phyloP scores from a whole-genome alignment of 2,888 invertebrate genomes.

The Drosophila subquinaria region DNA sequence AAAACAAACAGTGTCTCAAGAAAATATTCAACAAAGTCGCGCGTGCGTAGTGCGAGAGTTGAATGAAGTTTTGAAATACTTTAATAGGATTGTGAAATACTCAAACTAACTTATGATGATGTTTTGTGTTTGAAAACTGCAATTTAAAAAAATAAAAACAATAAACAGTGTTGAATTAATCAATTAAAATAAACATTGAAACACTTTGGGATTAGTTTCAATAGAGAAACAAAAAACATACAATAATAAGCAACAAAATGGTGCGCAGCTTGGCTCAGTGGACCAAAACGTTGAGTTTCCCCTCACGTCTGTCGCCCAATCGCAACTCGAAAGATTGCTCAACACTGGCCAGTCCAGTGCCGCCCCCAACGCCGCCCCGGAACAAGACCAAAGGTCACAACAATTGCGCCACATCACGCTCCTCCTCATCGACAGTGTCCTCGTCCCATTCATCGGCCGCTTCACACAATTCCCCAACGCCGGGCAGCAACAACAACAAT shows the following conservation, averaged over 20 bases:
- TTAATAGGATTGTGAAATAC: constrained; percentile 55
- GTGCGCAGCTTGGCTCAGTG: constrained; percentile 95
- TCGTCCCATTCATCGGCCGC: constrained; percentile 79
- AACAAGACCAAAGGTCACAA: constrained; percentile 85
- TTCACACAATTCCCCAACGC: constrained; percentile 83
- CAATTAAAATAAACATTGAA: constrained; percentile 45
- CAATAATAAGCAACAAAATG: constrained; percentile 86
- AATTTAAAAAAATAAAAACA: constrained; percentile 26
- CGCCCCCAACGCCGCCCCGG: constrained; percentile 88
- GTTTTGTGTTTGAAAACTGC: constrained; percentile 43
- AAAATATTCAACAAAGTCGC: constrained; percentile 50
- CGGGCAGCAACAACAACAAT: constrained; percentile 81
- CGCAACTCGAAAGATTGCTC: constrained; percentile 90
- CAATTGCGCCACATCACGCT: constrained; percentile 86
- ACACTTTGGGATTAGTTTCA: constrained; percentile 69
- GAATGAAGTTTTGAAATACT: constrained; percentile 62
- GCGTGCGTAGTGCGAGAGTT: constrained; percentile 66
- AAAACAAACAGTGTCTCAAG: constrained; percentile 2
- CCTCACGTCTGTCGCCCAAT: constrained; percentile 93
- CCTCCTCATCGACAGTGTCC: constrained; percentile 86
- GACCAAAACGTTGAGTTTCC: constrained; percentile 96
- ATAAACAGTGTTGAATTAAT: constrained; percentile 28
- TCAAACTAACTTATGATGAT: constrained; percentile 22
- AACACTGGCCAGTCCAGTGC: constrained; percentile 82
- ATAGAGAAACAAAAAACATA: constrained; percentile 24